A percentile compares a stretch with the other conserved stretches of the same genome.
phyloP scores from a whole-genome alignment of 2,113 vertebrate species.

The Sylvilagus bachmani region DNA sequence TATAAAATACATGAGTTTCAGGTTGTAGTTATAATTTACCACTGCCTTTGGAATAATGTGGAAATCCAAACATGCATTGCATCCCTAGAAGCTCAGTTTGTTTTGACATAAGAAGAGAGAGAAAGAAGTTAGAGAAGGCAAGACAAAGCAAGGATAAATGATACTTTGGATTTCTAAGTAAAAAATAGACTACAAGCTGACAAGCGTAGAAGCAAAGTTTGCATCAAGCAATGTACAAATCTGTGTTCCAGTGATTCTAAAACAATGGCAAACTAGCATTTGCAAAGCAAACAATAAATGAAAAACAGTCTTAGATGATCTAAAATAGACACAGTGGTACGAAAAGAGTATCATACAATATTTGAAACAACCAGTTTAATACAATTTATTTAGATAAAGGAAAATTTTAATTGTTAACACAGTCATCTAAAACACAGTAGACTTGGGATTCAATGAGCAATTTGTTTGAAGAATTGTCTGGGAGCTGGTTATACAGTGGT shows the following conservation, averaged over 20 bases:
- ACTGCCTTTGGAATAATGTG: neutral
- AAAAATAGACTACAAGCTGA: neutral
- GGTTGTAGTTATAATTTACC: neutral
- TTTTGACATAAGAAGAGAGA: neutral
- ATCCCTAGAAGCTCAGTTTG: neutral
- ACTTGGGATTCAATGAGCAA: neutral
- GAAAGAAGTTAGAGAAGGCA: neutral
- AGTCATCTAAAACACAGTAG: neutral
- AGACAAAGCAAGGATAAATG: neutral
- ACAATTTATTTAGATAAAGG: conserved; percentile 17
- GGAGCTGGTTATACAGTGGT: neutral
- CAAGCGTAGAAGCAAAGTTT: neutral
- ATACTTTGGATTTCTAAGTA: neutral
- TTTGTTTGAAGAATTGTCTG: neutral
- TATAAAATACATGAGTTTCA: neutral
- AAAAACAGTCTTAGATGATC: neutral
- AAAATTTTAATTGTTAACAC: neutral
- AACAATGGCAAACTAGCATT: neutral
- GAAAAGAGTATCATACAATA: neutral
- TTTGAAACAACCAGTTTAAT: neutral
- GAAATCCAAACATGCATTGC: neutral
- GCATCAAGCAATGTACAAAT: neutral
- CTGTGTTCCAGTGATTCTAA: neutral
- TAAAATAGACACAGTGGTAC: neutral
- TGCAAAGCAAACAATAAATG: neutral